Conservation (phyloP, 2,888 invertebrate genomes). For the Cheilosia variabilis region DNA sequence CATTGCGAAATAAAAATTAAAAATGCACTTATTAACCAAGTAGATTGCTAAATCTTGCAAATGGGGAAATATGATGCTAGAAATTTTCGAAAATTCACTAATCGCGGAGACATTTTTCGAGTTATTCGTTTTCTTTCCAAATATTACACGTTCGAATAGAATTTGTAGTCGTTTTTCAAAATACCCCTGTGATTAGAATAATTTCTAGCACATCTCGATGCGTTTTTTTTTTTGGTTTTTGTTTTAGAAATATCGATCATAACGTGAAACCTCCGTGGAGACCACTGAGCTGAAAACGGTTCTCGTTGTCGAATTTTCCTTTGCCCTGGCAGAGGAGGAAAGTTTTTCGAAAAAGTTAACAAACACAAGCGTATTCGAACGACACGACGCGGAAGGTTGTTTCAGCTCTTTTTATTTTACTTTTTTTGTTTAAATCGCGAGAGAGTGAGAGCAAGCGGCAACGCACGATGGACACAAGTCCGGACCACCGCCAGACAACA, state of each 20-base stretch:
- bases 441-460: conserved; percentile 27
- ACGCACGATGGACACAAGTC: conserved; percentile 50
- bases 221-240: conserved; percentile 41
- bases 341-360: conserved; percentile 65
- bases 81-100: conserved; percentile 54
- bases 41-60: conserved; percentile 60
- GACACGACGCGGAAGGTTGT: conserved; percentile 43
- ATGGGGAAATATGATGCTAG: conserved; percentile 51
- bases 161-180: conserved; percentile 40
- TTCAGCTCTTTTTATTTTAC: conserved; percentile 34
- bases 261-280: conserved; percentile 84
- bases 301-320: conserved; percentile 65
- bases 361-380: conserved; percentile 50
- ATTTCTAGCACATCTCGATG: conserved; percentile 67
- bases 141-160: conserved; percentile 29
- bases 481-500: conserved; percentile 45
- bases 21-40: conserved; percentile 59
- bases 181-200: conserved; percentile 53
- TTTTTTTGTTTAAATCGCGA: conserved; percentile 12
- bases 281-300: conserved; percentile 81
- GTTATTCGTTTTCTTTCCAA: conserved; percentile 50
- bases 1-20: conserved; percentile 7
- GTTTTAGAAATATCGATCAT: conserved; percentile 69
- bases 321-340: conserved; percentile 44
- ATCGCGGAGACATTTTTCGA: conserved; percentile 72